A percentile compares a stretch with the other conserved stretches of the same genome.
These are phyloP conservation scores for Drosophila limbata DNA, from an alignment of 2,888 invertebrate genomes.

Conservation along the genomic window DNA sequence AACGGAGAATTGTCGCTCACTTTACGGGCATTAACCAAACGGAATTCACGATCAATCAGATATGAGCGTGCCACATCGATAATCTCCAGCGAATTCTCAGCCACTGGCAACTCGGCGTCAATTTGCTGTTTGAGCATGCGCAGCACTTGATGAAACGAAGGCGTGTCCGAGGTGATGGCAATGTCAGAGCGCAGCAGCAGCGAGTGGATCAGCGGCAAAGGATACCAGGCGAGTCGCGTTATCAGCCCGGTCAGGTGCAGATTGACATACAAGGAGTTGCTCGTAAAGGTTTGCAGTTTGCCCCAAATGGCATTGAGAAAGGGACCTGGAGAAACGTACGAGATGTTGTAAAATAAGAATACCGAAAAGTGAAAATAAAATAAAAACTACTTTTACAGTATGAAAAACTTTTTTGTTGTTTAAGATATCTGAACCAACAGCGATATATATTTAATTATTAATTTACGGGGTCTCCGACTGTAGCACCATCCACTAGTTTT, in stretches of 20 bases:
- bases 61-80: constrained; percentile 92
- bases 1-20: constrained; percentile 71
- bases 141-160: constrained; percentile 95
- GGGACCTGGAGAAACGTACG: constrained; percentile 87
- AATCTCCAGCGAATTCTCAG: constrained; percentile 87
- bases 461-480: no score
- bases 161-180: constrained; percentile 95
- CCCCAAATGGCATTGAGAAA: constrained; percentile 93
- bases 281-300: constrained; percentile 93
- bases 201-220: constrained; percentile 94
- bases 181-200: constrained; percentile 94
- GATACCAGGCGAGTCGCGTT: constrained; percentile 93
- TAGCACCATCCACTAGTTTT: no score
- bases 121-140: constrained; percentile 93
- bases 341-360: constrained; percentile 3
- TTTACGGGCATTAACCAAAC: constrained; percentile 89
- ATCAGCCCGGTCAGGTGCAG: constrained; percentile 95
- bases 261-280: constrained; percentile 94
- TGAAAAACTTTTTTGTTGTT: no score
- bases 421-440: no score
- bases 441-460: no score
- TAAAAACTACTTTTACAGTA: no score
- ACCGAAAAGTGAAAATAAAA: no score
- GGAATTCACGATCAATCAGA: constrained; percentile 92
- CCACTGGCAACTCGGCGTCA: constrained; percentile 90